Conservation (phyloP, 2,113 vertebrate genomes). For the Irena cyanogastra region DNA sequence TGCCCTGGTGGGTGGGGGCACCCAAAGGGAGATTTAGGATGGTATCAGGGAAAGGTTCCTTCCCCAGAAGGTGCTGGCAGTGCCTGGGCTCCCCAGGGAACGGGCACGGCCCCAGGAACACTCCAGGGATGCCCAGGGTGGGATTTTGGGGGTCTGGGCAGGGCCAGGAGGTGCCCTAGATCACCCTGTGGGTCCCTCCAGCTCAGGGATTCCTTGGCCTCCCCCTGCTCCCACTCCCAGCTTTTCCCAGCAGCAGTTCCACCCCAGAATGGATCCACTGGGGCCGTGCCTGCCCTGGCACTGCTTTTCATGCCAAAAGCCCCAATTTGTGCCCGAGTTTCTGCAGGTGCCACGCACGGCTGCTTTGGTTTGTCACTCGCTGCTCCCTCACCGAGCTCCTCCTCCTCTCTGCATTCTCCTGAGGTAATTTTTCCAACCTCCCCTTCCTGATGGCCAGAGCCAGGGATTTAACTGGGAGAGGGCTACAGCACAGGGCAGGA, state of each 20-base stretch:
- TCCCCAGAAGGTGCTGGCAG: neutral
- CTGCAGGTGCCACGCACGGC: neutral
- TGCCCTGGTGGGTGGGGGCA: neutral
- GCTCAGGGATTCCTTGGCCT: neutral
- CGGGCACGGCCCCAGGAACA: neutral
- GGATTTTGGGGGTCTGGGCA: neutral
- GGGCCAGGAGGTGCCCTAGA: neutral
- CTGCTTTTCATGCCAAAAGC: rapidly evolving
- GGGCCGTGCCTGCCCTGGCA: rapidly evolving
- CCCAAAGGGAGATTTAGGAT: neutral
- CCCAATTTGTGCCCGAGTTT: neutral
- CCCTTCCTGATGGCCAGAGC: neutral
- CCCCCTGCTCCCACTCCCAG: neutral
- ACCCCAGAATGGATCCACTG: rapidly evolving
- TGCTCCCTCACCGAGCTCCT: neutral
- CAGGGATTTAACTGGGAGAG: neutral
- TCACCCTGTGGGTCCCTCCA: neutral
- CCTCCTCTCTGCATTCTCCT: neutral
- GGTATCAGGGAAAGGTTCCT: neutral
- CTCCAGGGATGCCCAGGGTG: no score
- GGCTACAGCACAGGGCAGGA: neutral
- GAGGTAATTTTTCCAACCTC: neutral
- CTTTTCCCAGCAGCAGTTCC: neutral
- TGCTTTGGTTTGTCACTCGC: neutral
- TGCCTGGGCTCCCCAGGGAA: neutral